A percentile compares a stretch with the other conserved stretches of the same genome.
These are phyloP conservation scores for Odontesthes bonariensis DNA, from an alignment of 2,113 vertebrate species.

Conservation along the genomic window DNA sequence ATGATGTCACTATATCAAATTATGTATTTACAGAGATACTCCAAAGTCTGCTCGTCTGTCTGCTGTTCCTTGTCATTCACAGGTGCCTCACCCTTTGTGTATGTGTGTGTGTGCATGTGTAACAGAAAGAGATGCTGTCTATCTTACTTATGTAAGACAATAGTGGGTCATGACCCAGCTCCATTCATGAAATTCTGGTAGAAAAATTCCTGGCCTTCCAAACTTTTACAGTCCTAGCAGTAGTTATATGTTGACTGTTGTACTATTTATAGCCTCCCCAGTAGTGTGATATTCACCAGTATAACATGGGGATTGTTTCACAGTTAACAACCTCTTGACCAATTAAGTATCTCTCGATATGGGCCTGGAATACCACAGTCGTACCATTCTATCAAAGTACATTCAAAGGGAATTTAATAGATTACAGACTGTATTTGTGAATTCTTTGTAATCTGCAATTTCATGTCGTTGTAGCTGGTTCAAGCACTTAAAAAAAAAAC, in stretches of 20 bases:
- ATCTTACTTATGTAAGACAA: constrained; percentile 45
- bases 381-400: constrained; percentile 43
- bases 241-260: constrained; percentile 73
- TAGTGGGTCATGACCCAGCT: constrained; percentile 33
- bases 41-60: constrained; percentile 82
- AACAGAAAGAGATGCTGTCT: constrained; percentile 57
- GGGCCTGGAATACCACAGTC: constrained; percentile 31
- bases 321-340: constrained; percentile 33
- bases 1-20: constrained; percentile 82
- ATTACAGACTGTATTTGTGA: constrained; percentile 63
- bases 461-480: constrained; percentile 69
- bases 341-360: constrained; percentile 18
- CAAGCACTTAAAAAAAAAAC: constrained; percentile 41
- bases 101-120: constrained; percentile 68
- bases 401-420: constrained; percentile 57
- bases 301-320: constrained; percentile 37
- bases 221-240: constrained; percentile 64
- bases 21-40: constrained; percentile 80
- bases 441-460: constrained; percentile 62
- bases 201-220: constrained; percentile 59
- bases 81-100: constrained; percentile 80
- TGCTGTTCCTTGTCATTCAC: constrained; percentile 77
- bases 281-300: constrained; percentile 52
- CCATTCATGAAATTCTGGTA: constrained; percentile 53
- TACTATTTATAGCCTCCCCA: constrained; percentile 66